Conservation (phyloP, 2,888 invertebrate species). For the Amphimallon solstitiale region DNA sequence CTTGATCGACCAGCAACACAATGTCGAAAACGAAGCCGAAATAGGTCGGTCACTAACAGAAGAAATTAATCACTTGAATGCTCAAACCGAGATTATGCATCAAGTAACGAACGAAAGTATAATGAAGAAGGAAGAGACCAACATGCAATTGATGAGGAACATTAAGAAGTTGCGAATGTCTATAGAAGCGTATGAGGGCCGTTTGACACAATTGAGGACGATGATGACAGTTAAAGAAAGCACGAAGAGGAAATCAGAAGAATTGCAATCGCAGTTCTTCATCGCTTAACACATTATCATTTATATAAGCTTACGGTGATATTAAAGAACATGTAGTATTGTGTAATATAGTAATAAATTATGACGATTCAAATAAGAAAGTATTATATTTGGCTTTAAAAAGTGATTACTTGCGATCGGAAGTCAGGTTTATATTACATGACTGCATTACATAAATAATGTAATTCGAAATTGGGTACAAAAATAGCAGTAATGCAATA, state of each 20-base stretch:
- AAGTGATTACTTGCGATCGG: too few relatives aligned
- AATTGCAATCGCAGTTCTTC: constrained; percentile 9
- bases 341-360: background rate
- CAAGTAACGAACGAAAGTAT: constrained; percentile 58
- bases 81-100: constrained; percentile 56
- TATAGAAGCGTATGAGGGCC: constrained; percentile 54
- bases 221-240: constrained; percentile 30
- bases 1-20: constrained; percentile 57
- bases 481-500: too few relatives aligned
- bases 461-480: too few relatives aligned
- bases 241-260: background rate
- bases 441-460: too few relatives aligned
- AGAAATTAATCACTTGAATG: constrained; percentile 58
- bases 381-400: too few relatives aligned
- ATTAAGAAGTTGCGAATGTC: constrained; percentile 56
- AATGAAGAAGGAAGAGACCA: constrained; percentile 57
- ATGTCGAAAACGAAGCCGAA: constrained; percentile 60
- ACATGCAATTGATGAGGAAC: constrained; percentile 58
- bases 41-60: constrained; percentile 57
- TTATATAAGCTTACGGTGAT: background rate
- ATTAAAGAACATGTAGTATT: background rate
- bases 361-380: too few relatives aligned
- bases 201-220: constrained; percentile 51
- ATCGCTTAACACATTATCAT: background rate
- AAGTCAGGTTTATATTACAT: too few relatives aligned